Evolutionary conservation across 2,797 vertebrate species (phyloP), one percentile per base, ranked within the genome.

Genomic region (Cirrhinus molitorella): DNA sequence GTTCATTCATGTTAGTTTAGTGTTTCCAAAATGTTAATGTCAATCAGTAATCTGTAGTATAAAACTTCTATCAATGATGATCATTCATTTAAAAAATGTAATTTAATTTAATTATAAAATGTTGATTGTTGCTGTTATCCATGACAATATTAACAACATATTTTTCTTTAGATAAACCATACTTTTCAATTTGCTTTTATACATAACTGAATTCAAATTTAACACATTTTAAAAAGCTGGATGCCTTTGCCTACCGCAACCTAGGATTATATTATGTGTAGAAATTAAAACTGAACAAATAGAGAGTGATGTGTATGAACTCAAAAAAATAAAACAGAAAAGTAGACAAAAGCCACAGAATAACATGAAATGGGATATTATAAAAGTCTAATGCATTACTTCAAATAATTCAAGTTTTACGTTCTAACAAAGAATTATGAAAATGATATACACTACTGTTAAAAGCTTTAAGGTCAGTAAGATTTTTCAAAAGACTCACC

Each of bases 391-490:
- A 21, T 19, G n/a, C 2, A 19, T 76, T 40, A 25, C n/a, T 19
- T 43, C 1, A 57, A 75, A 74, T n/a, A 43, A 75, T 40, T 17
- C 0, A 0, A 57, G 25, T 23, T 75, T 9, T 40, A 19, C 1
- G 14, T 1, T 3, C 53, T 73, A 43, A 37, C 31, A 66, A 43
- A 59, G 4, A 25, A 75, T 57, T 43, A 25, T 59, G n/a, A 59
- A 59, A 76, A 76, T 74, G 21, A 72, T 72, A 8, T 43, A 19
- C 37, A 25, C 34, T 43, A 43, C 34, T 1, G 23, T 76, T 76
- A 37, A 11, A 76, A 76, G 55, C 34, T 59, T 37, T 76, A 34
- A 55, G 53, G 73, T 43, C 55, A 55, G 53, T 75, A 40, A 75
- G 73, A 40, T 40, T 55, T 74, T 75, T 59, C 23, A 21, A 57